Base-by-base conservation (phyloP, 2,113 vertebrate genomes). In the Mastomys natalensis region DNA sequence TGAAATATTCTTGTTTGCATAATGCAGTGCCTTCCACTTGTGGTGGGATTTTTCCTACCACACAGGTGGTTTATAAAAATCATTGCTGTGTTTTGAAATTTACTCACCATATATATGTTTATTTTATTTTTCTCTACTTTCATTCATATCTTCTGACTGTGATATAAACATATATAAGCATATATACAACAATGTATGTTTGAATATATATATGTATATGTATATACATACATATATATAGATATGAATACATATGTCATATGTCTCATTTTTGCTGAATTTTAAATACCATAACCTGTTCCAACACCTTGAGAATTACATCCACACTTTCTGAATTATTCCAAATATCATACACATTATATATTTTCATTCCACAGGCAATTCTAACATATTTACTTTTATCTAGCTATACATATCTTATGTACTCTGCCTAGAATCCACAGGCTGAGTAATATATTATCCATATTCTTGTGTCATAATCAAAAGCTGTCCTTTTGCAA, bases 41-140 rank as follows among this genome's bases (percentile, higher is more conserved):
- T 58, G 7, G 1, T 26, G 0, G 12, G 1, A 80, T 68, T 53
- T 72, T 1, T 84, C 22, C n/a, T 72, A n/a, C 7, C 1, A 3
- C 19, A n/a, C 13, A 51, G 2, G 8, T 64, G 7, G 0, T 40
- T 58, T 43, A 15, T 53, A 51, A 31, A 29, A 93, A 89, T 1
- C 37, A 74, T 15, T 45, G 1, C 0, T 77, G 0, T 11, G 37
- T 26, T 34, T 22, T 89, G 34, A 0, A 93, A 76, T 40, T 77
- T 66, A 4, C 0, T 66, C 45, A 11, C 0, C 21, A 64, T 64
- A 13, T 73, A 7, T 26, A 11, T 24, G 4, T 31, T 2, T 81
- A 12, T 90, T 31, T 84, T 9, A 22, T 80, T 6, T 80, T 90
- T 68, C 4, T 72, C 29, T 45, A 51, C 43, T 58, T 45, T 4